Conservation (phyloP, 2,888 invertebrate genomes). For the Synanthedon myopaeformis region DNA sequence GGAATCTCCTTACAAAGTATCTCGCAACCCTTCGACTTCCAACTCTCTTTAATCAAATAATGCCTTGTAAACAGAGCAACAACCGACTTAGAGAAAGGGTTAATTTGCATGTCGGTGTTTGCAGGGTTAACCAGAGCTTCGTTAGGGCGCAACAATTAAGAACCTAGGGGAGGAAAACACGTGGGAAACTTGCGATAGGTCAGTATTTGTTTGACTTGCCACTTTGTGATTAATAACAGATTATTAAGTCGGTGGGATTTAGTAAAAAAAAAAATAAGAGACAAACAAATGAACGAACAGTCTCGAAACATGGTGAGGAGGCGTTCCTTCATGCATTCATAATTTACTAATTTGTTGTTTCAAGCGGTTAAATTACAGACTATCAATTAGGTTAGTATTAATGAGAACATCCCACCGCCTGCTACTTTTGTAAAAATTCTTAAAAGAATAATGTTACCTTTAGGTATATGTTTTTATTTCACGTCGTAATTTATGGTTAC, state of each 20-base stretch:
- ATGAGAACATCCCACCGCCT: slow-evolving; percentile 38
- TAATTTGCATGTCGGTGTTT: slow-evolving; percentile 65
- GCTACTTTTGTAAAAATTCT: slow-evolving; percentile 30
- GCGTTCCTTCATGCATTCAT: slow-evolving; percentile 60
- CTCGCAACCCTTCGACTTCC: slow-evolving; percentile 45
- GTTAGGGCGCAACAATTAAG: slow-evolving; percentile 65
- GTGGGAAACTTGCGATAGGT: slow-evolving; percentile 63
- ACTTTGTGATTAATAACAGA: background rate
- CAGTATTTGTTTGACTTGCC: slow-evolving; percentile 20
- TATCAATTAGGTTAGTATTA: slow-evolving; percentile 66
- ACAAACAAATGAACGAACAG: slow-evolving; percentile 62
- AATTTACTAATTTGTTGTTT: slow-evolving; percentile 67
- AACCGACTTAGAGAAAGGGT: slow-evolving; percentile 57
- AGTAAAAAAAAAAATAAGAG: slow-evolving; percentile 12
- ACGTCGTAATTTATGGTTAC: no score
- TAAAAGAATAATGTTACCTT: background rate
- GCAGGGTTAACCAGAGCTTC: slow-evolving; percentile 64
- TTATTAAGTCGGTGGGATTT: background rate
- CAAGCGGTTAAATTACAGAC: slow-evolving; percentile 55
- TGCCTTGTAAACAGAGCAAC: slow-evolving; percentile 59
- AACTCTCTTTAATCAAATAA: slow-evolving; percentile 58
- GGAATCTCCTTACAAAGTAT: slow-evolving; percentile 60
- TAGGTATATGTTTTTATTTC: background rate
- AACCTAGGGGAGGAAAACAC: slow-evolving; percentile 31
- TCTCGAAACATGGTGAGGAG: slow-evolving; percentile 41